Base-by-base conservation (phyloP, 2,113 vertebrate genomes). In the Halcyon senegalensis region DNA sequence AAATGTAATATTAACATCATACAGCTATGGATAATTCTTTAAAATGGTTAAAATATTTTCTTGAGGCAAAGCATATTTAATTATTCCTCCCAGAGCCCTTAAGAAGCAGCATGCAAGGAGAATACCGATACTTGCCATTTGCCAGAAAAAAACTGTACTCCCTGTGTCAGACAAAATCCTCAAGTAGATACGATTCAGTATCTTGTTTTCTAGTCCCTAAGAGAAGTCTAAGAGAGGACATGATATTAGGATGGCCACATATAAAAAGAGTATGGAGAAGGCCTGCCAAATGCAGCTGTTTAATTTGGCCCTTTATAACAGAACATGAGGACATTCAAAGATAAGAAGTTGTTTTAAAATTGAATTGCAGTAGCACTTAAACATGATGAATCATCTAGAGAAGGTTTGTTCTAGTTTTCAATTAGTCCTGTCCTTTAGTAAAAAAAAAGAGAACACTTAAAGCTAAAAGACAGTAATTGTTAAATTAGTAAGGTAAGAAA, bases 311-410 rank as follows among this genome's bases (percentile, higher is more conserved):
- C 58, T 92, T 89, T 68, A 1, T 44, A 87, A 60, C 10, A 79
- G 27, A 81, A 56, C 23, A 41, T 33, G 33, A 80, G 9, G 1
- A 56, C 51, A 48, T 30, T 90, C 75, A 74, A 63, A 87, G 50
- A 62, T 86, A 93, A 84, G 28, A 35, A 89, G 50, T 84, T 80
- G 28, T 50, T 95, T 85, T 58, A 87, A 93, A 95, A 97, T 74
- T 55, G 59, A 84, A 84, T 87, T 75, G 35, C 70, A 21, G 41
- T 82, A 82, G 48, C 48, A 79, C 84, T 92, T 95, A 63, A 75
- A 94, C 43, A 21, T 1, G 4, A 56, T 89, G 77, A 87, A 82
- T 95, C 58, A 76, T 84, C 66, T 53, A 72, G 62, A 87, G 76
- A 41, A 72, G 20, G 56, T 72, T 93, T 92, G 35, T 87, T 84